phyloP scores from a whole-genome alignment of 2,888 invertebrate genomes.

The Pollenia angustigena region DNA sequence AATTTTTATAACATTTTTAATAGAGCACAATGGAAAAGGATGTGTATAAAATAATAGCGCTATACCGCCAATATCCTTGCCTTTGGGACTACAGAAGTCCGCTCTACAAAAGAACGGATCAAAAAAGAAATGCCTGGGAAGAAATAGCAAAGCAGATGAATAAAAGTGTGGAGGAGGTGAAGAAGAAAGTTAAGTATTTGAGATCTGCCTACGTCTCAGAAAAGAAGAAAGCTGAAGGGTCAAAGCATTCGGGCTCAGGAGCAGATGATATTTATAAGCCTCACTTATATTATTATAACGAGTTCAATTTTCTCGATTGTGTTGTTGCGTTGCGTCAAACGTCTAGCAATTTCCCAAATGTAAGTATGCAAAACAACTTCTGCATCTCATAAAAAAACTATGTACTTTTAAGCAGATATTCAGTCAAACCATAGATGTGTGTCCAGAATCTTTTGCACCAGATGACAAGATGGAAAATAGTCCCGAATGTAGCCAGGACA shows the following conservation, averaged over 20 bases:
- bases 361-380: neutral
- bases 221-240: conserved; percentile 14
- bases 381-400: neutral
- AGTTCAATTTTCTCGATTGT: conserved; percentile 4
- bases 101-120: too few relatives aligned
- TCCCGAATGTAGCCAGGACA: neutral
- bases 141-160: conserved; percentile 1
- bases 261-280: conserved; percentile 28
- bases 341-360: conserved; percentile 16
- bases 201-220: conserved; percentile 21
- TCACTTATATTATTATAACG: conserved; percentile 14
- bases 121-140: conserved; percentile 16
- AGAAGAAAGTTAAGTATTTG: conserved; percentile 8
- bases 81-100: too few relatives aligned
- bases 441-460: neutral
- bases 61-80: too few relatives aligned
- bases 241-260: conserved; percentile 10
- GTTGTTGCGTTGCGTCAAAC: neutral
- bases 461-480: neutral
- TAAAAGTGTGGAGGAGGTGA: conserved; percentile 12
- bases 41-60: too few relatives aligned
- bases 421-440: neutral
- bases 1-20: too few relatives aligned
- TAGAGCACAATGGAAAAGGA: too few relatives aligned
- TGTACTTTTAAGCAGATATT: neutral